phyloP scores from a whole-genome alignment of 2,113 vertebrate species.

The Rattus norvegicus region DNA sequence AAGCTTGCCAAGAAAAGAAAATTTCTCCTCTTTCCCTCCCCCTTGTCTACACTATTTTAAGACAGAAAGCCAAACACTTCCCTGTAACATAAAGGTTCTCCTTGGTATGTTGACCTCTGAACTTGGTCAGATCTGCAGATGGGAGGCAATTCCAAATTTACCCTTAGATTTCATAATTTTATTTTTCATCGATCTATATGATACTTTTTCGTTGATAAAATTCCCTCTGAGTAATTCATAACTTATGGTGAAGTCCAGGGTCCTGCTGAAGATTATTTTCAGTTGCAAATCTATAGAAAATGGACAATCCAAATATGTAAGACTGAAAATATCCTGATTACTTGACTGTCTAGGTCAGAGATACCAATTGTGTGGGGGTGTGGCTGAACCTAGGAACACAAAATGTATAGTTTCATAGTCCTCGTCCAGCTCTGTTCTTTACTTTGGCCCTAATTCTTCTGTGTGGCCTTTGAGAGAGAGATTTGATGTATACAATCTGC shows the following conservation, averaged over 20 bases:
- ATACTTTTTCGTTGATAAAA: slow-evolving; percentile 16
- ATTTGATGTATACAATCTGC: neutral
- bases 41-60: slow-evolving; percentile 12
- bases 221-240: neutral
- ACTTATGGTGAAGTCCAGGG: neutral
- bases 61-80: neutral
- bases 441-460: neutral
- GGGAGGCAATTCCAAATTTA: neutral
- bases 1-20: slow-evolving; percentile 43
- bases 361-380: neutral
- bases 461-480: neutral
- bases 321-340: neutral
- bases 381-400: neutral
- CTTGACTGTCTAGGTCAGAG: slow-evolving; percentile 35
- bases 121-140: slow-evolving; percentile 35
- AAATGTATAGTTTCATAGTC: neutral
- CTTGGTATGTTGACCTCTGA: neutral
- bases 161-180: neutral
- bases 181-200: neutral
- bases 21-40: neutral
- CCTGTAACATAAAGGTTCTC: neutral
- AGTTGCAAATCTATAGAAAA: neutral
- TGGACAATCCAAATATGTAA: neutral
- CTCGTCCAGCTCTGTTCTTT: neutral
- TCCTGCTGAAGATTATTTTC: neutral